phyloP scores from a whole-genome alignment of 2,888 invertebrate species.

The Tortricodes alternella region DNA sequence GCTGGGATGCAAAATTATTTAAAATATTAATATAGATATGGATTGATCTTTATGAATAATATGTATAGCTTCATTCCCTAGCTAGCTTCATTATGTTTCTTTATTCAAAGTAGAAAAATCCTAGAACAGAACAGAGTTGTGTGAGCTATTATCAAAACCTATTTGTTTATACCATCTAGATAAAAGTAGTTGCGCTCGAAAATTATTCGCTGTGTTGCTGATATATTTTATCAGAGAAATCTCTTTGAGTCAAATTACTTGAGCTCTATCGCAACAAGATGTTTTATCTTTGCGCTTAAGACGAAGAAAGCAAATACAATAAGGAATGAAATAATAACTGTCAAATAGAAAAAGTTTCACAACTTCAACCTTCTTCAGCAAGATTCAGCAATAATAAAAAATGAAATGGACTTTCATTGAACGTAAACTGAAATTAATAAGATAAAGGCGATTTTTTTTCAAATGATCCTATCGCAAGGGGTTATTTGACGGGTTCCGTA shows the following conservation, averaged over 20 bases:
- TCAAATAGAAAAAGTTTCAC: slow-evolving; percentile 25
- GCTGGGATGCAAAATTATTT: no score
- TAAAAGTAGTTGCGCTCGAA: not conserved
- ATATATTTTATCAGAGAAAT: not conserved
- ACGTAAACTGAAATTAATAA: not conserved
- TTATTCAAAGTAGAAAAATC: no score
- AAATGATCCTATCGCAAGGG: no score
- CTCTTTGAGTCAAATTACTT: not conserved
- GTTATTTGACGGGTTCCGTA: no score
- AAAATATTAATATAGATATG: no score
- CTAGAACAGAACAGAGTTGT: no score
- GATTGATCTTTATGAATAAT: no score
- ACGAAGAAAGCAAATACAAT: not conserved
- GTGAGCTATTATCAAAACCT: no score
- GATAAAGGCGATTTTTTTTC: not conserved
- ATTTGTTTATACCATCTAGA: no score
- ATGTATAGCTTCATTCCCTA: no score
- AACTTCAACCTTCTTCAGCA: not conserved
- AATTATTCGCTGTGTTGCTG: not conserved
- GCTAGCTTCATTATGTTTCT: no score
- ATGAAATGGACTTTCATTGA: not conserved
- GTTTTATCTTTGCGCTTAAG: not conserved
- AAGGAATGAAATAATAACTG: slow-evolving; percentile 19
- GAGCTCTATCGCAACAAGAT: not conserved
- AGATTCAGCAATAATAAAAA: slow-evolving; percentile 1